These are phyloP conservation scores for Gymnodraco acuticeps DNA, from an alignment of 2,797 vertebrate species.

Conservation along the genomic window DNA sequence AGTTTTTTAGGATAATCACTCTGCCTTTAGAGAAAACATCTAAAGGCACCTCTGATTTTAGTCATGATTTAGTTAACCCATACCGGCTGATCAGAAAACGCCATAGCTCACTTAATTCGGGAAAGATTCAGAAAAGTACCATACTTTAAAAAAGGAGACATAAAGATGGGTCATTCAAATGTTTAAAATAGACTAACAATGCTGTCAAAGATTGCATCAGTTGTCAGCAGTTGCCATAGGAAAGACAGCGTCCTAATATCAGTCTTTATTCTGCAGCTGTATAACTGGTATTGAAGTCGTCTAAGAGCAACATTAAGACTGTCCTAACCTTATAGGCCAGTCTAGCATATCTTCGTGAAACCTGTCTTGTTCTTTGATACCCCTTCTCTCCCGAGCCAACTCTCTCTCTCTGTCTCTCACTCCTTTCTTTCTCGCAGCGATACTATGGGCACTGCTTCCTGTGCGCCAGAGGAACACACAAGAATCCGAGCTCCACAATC, in stretches of 20 bases:
- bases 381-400: constrained; percentile 57
- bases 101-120: background rate
- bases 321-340: constrained; percentile 42
- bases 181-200: constrained; percentile 8
- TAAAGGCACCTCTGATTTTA: background rate
- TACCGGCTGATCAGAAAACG: constrained; percentile 20
- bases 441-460: constrained; percentile 69
- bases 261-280: background rate
- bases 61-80: background rate
- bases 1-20: too few species aligned
- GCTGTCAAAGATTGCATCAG: background rate
- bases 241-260: too few species aligned
- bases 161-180: constrained; percentile 7
- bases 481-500: constrained; percentile 78
- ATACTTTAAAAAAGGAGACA: constrained; percentile 1
- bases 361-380: constrained; percentile 55
- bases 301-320: constrained; percentile 14
- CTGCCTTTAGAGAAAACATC: background rate
- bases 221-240: too few species aligned
- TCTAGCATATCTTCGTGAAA: constrained; percentile 43
- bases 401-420: constrained; percentile 45
- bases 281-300: constrained; percentile 10
- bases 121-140: constrained; percentile 8
- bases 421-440: constrained; percentile 69
- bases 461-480: constrained; percentile 77